Evolutionary conservation across 2,113 vertebrate species (phyloP).

Genomic region (Himantopus leucocephalus): DNA sequence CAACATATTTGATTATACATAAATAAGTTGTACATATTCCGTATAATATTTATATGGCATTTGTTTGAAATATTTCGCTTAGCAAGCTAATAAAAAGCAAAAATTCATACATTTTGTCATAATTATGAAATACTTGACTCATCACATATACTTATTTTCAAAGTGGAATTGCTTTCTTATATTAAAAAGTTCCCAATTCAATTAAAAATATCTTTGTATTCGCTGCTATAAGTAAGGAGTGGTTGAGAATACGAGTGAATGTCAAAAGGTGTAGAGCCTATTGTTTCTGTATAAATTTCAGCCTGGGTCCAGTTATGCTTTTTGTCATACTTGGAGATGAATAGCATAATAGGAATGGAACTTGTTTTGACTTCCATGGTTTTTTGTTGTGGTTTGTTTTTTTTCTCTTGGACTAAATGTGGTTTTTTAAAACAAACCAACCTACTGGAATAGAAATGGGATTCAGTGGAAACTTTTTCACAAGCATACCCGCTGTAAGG

Average conservation of each 20-base stretch:
- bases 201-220: not conserved
- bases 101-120: not conserved
- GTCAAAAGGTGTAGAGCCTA: not conserved
- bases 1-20: not conserved
- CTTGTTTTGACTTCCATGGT: not conserved
- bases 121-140: not conserved
- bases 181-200: not conserved
- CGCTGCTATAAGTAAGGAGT: not conserved
- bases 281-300: not conserved
- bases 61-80: not conserved
- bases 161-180: not conserved
- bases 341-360: not conserved
- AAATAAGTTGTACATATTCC: not conserved
- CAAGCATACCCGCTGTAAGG: not conserved
- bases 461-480: not conserved
- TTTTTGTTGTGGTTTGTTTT: not conserved
- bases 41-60: not conserved
- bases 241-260: not conserved
- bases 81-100: constrained; percentile 7
- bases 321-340: not conserved
- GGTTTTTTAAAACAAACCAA: not conserved
- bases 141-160: not conserved
- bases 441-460: not conserved
- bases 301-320: not conserved
- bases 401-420: not conserved